These are phyloP conservation scores for Enteromius trimaculatus DNA, from an alignment of 2,797 vertebrate genomes.

Conservation along the genomic window DNA sequence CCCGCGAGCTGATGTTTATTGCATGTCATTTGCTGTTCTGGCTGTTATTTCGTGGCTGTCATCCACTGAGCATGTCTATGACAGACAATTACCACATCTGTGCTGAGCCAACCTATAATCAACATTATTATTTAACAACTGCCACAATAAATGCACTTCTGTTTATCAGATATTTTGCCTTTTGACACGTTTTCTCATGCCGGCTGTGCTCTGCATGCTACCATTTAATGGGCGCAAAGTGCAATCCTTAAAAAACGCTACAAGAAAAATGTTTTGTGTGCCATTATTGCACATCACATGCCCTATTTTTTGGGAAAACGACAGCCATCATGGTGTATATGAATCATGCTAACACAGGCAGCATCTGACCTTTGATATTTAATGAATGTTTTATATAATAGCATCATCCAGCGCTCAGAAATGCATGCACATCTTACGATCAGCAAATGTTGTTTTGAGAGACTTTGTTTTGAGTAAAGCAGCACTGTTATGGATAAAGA, in stretches of 20 bases:
- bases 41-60: constrained; percentile 89
- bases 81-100: constrained; percentile 93
- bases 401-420: constrained; percentile 13
- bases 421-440: not conserved
- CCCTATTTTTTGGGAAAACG: constrained; percentile 52
- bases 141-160: constrained; percentile 92
- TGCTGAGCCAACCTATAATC: constrained; percentile 96
- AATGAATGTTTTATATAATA: constrained; percentile 51
- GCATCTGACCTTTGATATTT: constrained; percentile 25
- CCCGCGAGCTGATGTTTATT: constrained; percentile 86
- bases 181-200: constrained; percentile 84
- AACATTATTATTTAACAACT: constrained; percentile 93
- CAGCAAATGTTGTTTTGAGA: constrained; percentile 25
- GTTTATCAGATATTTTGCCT: constrained; percentile 90
- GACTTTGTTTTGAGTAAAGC: not conserved
- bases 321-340: constrained; percentile 57
- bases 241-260: constrained; percentile 77
- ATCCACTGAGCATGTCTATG: constrained; percentile 86
- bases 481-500: not conserved
- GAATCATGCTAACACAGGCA: constrained; percentile 42
- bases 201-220: constrained; percentile 84
- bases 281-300: constrained; percentile 40
- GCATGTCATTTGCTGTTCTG: constrained; percentile 92
- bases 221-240: constrained; percentile 86
- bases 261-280: constrained; percentile 76